phyloP scores from a whole-genome alignment of 2,113 vertebrate genomes.

The Aspiorhynchus laticeps region DNA sequence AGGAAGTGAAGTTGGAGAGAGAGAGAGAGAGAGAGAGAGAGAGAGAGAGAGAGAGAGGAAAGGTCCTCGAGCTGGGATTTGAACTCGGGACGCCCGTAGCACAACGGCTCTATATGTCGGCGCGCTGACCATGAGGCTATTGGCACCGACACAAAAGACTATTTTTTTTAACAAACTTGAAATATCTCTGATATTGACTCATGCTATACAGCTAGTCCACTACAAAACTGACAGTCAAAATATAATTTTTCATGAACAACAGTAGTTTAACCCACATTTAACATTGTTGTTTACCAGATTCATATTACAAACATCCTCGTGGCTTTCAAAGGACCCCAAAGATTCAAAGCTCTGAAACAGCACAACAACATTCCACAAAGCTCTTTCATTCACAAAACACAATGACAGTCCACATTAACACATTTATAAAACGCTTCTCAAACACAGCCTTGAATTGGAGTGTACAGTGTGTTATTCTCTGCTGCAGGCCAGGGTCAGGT shows the following conservation, averaged over 20 bases:
- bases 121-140: too few relatives aligned
- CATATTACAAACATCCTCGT: neutral
- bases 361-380: neutral
- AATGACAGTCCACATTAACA: neutral
- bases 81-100: too few relatives aligned
- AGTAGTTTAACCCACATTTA: neutral
- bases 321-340: neutral
- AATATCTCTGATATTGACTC: neutral
- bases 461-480: neutral
- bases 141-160: neutral
- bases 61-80: too few relatives aligned
- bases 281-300: neutral
- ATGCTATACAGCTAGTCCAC: neutral
- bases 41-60: too few relatives aligned
- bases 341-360: too few relatives aligned
- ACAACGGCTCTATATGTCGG: too few relatives aligned
- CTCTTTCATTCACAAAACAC: neutral
- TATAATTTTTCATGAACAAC: neutral
- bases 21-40: too few relatives aligned
- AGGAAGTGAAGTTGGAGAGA: too few relatives aligned
- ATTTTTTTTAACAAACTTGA: neutral
- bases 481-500: conserved; percentile 4
- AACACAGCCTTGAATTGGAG: conserved; percentile 7
- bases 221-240: neutral
- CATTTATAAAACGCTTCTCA: neutral